These are phyloP conservation scores for Anaspis maculata DNA, from an alignment of 2,888 invertebrate species.

Conservation along the genomic window DNA sequence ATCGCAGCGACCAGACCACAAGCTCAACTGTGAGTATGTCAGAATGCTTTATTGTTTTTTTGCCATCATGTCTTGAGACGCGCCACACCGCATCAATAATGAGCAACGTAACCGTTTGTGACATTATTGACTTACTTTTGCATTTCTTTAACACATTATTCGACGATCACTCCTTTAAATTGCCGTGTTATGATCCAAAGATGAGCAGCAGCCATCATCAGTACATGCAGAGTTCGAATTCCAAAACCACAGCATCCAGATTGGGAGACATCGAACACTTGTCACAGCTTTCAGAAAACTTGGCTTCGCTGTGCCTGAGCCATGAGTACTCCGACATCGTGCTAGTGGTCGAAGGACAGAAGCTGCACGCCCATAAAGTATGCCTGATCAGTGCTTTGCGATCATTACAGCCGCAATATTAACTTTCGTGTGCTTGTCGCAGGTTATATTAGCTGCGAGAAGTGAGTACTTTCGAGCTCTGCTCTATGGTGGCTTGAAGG, in stretches of 20 bases:
- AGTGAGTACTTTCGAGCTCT: conserved; percentile 92
- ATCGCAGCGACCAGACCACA: too few relatives aligned
- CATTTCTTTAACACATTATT: too few relatives aligned
- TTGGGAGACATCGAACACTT: conserved; percentile 60
- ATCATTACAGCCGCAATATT: conserved; percentile 2
- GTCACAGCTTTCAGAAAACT: conserved; percentile 71
- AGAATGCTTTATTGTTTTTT: too few relatives aligned
- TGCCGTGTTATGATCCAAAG: too few relatives aligned
- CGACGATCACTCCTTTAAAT: too few relatives aligned
- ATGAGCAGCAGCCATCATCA: conserved; percentile 40
- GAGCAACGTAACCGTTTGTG: too few relatives aligned
- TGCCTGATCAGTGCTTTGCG: neutral
- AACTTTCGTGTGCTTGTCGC: too few relatives aligned
- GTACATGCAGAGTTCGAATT: conserved; percentile 33
- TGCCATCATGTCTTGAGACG: too few relatives aligned
- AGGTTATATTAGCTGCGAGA: conserved; percentile 85
- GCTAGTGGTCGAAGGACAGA: conserved; percentile 71
- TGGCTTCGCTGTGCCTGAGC: conserved; percentile 76
- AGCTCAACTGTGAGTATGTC: too few relatives aligned
- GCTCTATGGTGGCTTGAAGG: conserved; percentile 70
- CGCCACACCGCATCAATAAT: too few relatives aligned
- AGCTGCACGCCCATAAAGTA: conserved; percentile 61
- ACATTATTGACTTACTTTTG: too few relatives aligned
- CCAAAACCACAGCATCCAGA: conserved; percentile 24
- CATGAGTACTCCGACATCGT: conserved; percentile 88